Percentiles rank a stretch among this genome's conserved stretches.
Evolutionary conservation across 2,797 vertebrate species (phyloP).

Genomic region (Discoglossus pictus): DNA sequence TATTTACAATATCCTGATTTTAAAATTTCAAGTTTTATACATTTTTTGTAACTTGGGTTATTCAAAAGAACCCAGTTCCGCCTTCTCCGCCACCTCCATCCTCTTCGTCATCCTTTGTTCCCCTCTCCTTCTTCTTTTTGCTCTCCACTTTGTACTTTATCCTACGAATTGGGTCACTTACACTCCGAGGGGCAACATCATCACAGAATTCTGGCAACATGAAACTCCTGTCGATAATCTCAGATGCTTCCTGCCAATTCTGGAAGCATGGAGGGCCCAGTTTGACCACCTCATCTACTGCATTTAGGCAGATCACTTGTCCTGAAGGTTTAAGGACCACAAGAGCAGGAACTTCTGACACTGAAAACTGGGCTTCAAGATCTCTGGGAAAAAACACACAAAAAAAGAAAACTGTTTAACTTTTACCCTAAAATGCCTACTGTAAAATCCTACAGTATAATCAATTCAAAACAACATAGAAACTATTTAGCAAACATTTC

Average conservation of each 20-base stretch:
- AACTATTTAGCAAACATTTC: no score
- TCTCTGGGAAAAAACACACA: constrained; percentile 69
- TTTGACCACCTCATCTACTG: constrained; percentile 75
- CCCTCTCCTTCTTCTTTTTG: neutral
- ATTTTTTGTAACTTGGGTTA: no score
- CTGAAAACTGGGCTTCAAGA: constrained; percentile 75
- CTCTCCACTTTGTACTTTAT: constrained; percentile 67
- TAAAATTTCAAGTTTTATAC: no score
- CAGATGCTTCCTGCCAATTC: constrained; percentile 85
- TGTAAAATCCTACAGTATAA: no score
- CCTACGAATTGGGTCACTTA: constrained; percentile 78
- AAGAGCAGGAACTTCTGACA: constrained; percentile 77
- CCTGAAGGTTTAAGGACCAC: constrained; percentile 84
- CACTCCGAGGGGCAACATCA: constrained; percentile 68
- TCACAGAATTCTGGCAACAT: constrained; percentile 78
- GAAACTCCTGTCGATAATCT: constrained; percentile 85
- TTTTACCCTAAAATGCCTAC: no score
- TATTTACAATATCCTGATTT: no score
- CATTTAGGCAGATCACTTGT: constrained; percentile 76
- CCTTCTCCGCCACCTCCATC: neutral
- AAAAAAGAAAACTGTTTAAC: neutral
- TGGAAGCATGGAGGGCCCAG: constrained; percentile 76
- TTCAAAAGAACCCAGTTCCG: constrained; percentile 36
- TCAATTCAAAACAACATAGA: no score
- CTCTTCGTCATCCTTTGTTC: neutral